These are phyloP conservation scores for Acanthacorydalis orientalis DNA, from an alignment of 2,888 invertebrate genomes.

Conservation along the genomic window DNA sequence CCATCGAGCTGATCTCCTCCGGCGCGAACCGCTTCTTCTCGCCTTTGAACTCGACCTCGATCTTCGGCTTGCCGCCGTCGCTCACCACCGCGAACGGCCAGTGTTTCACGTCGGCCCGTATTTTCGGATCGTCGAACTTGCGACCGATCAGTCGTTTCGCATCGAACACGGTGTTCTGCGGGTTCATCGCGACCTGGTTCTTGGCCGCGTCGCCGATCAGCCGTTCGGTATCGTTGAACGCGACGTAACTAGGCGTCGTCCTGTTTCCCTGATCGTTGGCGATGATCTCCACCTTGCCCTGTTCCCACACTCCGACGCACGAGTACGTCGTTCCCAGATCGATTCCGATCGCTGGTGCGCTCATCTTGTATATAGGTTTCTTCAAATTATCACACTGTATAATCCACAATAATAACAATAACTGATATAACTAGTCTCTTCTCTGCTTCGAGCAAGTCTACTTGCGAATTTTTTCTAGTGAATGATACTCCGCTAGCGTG, in stretches of 20 bases:
- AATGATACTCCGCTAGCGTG: too few relatives aligned
- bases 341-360: slow-evolving; percentile 41
- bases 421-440: too few relatives aligned
- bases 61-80: slow-evolving; percentile 48
- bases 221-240: slow-evolving; percentile 70
- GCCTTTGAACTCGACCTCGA: slow-evolving; percentile 48
- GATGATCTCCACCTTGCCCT: slow-evolving; percentile 67
- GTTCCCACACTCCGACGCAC: slow-evolving; percentile 65
- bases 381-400: too few relatives aligned
- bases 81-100: slow-evolving; percentile 67
- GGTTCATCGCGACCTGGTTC: slow-evolving; percentile 64
- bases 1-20: slow-evolving; percentile 56
- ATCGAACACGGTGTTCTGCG: slow-evolving; percentile 54
- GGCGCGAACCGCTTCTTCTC: slow-evolving; percentile 45
- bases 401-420: too few relatives aligned
- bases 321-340: slow-evolving; percentile 76
- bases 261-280: slow-evolving; percentile 81
- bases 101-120: slow-evolving; percentile 63
- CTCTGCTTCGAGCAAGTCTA: too few relatives aligned
- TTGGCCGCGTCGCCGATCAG: slow-evolving; percentile 77
- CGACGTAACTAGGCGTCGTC: slow-evolving; percentile 76
- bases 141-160: slow-evolving; percentile 66
- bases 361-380: neutral
- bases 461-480: too few relatives aligned
- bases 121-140: slow-evolving; percentile 54